Percentiles rank a stretch among this genome's conserved stretches.
Conservation (phyloP, 2,888 invertebrate species). For the Heteropelma amictum region DNA sequence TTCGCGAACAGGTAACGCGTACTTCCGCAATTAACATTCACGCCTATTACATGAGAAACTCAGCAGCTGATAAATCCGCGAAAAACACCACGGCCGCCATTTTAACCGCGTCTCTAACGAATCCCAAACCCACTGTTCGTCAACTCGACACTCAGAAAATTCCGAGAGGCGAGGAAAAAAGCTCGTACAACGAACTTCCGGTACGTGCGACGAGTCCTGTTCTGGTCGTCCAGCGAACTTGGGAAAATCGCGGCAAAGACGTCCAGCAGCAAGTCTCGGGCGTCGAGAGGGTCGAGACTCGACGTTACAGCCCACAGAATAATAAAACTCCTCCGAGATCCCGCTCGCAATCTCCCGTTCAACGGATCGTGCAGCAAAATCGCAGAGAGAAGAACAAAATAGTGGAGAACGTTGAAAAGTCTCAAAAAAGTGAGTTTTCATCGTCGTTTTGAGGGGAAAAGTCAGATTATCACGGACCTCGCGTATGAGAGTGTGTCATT, state of each 20-base stretch:
- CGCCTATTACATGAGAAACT: too few relatives aligned
- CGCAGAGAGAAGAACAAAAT: conserved; percentile 59
- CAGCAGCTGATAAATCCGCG: too few relatives aligned
- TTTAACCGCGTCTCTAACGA: too few relatives aligned
- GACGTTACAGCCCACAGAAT: conserved; percentile 58
- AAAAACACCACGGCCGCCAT: too few relatives aligned
- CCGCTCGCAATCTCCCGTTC: conserved; percentile 66
- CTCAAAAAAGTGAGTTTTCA: conserved; percentile 62
- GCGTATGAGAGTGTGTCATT: too few relatives aligned
- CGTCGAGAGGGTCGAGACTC: conserved; percentile 43
- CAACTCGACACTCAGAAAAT: conserved; percentile 50
- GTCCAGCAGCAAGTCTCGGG: conserved; percentile 56
- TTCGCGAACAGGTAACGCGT: conserved; percentile 66
- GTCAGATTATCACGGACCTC: background rate
- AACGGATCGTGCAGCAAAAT: conserved; percentile 44
- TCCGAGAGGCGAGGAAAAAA: conserved; percentile 64
- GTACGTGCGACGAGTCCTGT: conserved; percentile 68
- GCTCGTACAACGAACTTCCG: conserved; percentile 57
- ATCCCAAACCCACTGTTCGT: too few relatives aligned
- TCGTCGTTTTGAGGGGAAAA: background rate
- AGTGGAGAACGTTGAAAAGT: conserved; percentile 49
- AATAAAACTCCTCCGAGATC: conserved; percentile 59
- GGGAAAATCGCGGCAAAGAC: conserved; percentile 72
- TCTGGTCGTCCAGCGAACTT: conserved; percentile 73
- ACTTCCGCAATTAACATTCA: background rate